Percentiles rank a stretch among this genome's conserved stretches.
phyloP scores from a whole-genome alignment of 2,888 invertebrate species.

The Dromius quadrimaculatus region DNA sequence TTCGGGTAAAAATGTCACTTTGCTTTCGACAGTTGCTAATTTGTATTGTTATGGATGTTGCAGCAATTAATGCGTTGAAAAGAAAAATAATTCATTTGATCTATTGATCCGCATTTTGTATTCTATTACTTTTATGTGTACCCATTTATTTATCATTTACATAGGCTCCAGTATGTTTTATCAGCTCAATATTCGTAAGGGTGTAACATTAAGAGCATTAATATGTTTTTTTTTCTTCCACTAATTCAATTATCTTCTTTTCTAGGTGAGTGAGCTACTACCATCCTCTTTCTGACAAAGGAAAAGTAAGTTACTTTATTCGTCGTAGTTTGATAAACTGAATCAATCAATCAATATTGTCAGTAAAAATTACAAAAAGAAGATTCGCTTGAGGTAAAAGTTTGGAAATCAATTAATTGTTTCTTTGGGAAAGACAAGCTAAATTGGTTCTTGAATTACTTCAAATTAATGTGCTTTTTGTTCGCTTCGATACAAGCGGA shows the following conservation, averaged over 20 bases:
- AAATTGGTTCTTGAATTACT: conserved; percentile 14
- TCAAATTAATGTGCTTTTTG: conserved; percentile 13
- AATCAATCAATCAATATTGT: conserved; percentile 15
- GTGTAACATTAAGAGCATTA: too few species aligned
- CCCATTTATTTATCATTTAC: neutral
- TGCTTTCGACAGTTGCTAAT: conserved; percentile 40
- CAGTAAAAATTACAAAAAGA: conserved; percentile 14
- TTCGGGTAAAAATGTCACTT: conserved; percentile 32
- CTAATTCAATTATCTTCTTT: conserved; percentile 8
- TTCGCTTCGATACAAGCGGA: too few species aligned
- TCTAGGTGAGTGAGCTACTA: conserved; percentile 14
- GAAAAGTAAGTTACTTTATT: too few species aligned
- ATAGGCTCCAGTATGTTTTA: too few species aligned
- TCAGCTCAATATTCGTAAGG: too few species aligned
- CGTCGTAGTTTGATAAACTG: neutral
- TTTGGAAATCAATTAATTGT: conserved; percentile 28
- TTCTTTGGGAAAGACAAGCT: neutral
- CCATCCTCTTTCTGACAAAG: neutral
- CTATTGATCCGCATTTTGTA: conserved; percentile 17
- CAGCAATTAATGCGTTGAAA: conserved; percentile 24
- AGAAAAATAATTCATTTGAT: conserved; percentile 21
- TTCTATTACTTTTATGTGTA: neutral
- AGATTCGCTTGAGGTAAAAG: neutral
- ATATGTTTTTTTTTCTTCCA: neutral
- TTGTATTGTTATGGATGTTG: conserved; percentile 29